These are phyloP conservation scores for Leptinotarsa haldemani DNA, from an alignment of 2,888 invertebrate species.

Conservation along the genomic window DNA sequence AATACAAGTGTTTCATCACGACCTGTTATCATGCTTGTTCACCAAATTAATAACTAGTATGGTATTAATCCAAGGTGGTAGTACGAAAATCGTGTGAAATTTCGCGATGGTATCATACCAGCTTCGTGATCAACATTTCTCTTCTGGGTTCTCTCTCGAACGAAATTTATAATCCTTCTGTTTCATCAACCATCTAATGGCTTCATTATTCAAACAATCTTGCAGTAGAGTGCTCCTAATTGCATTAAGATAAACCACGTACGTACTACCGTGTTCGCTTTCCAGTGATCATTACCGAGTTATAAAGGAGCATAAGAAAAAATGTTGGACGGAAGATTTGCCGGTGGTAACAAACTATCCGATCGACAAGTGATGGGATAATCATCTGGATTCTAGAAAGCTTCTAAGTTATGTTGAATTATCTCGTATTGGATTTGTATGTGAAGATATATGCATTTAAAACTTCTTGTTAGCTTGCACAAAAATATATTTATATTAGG, in stretches of 20 bases:
- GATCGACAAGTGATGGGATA: not conserved
- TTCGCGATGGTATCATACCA: constrained; percentile 14
- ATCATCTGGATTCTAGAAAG: constrained; percentile 23
- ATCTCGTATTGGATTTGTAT: not conserved
- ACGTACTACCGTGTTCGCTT: constrained; percentile 10
- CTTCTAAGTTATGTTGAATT: not conserved
- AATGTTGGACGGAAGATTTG: not conserved
- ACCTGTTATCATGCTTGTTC: too few relatives aligned
- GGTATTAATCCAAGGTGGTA: not conserved
- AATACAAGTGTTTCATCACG: too few relatives aligned
- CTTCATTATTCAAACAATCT: constrained; percentile 30
- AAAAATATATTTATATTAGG: too few relatives aligned
- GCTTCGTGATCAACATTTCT: constrained; percentile 24
- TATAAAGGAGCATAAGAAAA: constrained; percentile 2
- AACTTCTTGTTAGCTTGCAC: too few relatives aligned
- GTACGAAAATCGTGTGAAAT: constrained; percentile 17
- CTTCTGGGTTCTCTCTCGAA: constrained; percentile 1
- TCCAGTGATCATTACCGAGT: constrained; percentile 4
- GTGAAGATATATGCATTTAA: not conserved
- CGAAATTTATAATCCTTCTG: constrained; percentile 19
- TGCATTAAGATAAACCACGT: constrained; percentile 14
- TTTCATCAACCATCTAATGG: constrained; percentile 21
- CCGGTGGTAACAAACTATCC: not conserved
- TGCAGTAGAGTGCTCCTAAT: constrained; percentile 20
- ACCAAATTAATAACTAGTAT: not conserved